A percentile compares a stretch with the other conserved stretches of the same genome.
phyloP scores from a whole-genome alignment of 1,140 invertebrate species.

The Brachionus asplanchnoidis region DNA sequence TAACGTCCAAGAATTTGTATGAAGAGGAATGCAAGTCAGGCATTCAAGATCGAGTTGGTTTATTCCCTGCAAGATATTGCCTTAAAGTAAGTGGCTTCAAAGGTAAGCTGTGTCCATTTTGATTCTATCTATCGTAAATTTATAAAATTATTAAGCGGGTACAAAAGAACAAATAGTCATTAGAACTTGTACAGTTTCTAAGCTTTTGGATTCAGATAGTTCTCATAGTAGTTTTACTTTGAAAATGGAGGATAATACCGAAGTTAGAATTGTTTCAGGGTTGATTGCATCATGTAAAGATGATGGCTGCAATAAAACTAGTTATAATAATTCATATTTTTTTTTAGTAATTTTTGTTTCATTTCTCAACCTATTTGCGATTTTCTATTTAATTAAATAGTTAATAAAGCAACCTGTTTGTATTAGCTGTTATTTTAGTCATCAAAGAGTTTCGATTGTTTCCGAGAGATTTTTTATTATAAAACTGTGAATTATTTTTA shows the following conservation, averaged over 20 bases:
- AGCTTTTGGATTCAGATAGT: constrained; percentile 34
- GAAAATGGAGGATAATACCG: constrained; percentile 21
- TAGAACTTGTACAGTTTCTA: constrained; percentile 32
- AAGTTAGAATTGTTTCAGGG: constrained; percentile 18
- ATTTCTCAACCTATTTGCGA: neutral
- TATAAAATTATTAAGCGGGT: neutral
- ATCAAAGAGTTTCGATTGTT: neutral
- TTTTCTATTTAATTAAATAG: neutral
- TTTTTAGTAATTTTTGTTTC: neutral
- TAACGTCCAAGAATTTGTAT: neutral
- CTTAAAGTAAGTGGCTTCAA: constrained; percentile 38
- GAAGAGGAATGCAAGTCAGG: constrained; percentile 32
- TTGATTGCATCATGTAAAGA: constrained; percentile 41
- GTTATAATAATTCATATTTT: neutral
- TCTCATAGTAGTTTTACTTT: constrained; percentile 35
- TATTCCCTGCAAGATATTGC: constrained; percentile 35
- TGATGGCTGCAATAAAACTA: constrained; percentile 38
- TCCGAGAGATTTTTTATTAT: neutral
- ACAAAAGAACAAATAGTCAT: constrained; percentile 37
- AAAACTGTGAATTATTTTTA: neutral
- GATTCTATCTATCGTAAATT: neutral
- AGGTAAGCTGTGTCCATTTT: neutral
- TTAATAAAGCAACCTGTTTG: neutral
- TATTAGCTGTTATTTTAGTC: neutral
- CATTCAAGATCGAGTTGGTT: constrained; percentile 33